Conservation (phyloP, 2,888 invertebrate genomes). For the Hydrotaea cyrtoneurina region DNA sequence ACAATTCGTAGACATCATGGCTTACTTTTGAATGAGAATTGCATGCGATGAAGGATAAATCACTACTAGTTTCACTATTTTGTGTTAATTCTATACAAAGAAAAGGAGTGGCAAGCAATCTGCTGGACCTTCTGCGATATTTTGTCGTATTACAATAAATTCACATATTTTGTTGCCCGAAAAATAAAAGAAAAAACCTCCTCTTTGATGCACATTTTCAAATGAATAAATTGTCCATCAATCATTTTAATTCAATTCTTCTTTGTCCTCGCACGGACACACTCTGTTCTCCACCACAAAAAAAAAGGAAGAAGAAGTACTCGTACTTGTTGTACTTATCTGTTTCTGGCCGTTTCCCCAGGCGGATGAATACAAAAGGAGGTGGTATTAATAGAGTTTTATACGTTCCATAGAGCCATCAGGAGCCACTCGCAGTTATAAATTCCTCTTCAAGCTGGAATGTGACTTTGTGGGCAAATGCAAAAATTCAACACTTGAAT, state of each 20-base stretch:
- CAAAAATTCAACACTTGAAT: conserved; percentile 62
- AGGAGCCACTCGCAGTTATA: conserved; percentile 43
- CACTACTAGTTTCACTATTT: no score
- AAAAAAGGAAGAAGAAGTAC: not conserved
- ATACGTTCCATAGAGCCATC: conserved; percentile 28
- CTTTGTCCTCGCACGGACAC: not conserved
- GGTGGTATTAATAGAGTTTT: conserved; percentile 43
- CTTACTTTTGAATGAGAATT: no score
- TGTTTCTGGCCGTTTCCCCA: not conserved
- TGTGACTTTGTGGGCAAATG: conserved; percentile 56
- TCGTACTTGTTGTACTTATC: conserved; percentile 5
- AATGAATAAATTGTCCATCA: conserved; percentile 24
- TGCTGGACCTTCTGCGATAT: no score
- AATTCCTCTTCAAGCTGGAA: conserved; percentile 44
- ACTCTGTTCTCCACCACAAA: not conserved
- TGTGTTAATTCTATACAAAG: no score
- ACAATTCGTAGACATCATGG: no score
- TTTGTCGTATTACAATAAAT: no score
- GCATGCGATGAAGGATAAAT: no score
- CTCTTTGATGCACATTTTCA: no score
- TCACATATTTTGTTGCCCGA: no score
- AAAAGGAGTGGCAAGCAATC: no score
- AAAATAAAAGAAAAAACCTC: no score
- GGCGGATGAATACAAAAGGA: not conserved
- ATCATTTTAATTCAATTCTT: conserved; percentile 14